Conservation (phyloP, 2,113 vertebrate species). For the Eonycteris spelaea region DNA sequence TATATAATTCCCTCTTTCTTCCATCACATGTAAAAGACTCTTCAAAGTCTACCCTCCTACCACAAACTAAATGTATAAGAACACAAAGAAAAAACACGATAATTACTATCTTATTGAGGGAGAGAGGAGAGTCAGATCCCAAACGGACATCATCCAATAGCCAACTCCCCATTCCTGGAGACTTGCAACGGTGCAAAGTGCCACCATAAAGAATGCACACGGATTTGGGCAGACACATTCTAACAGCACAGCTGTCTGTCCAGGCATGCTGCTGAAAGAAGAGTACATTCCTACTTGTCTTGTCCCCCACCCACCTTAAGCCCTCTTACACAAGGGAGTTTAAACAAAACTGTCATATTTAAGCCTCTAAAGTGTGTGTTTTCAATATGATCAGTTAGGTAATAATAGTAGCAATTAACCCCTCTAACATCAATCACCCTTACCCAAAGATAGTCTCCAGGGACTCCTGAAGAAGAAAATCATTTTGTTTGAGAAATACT, state of each 20-base stretch:
- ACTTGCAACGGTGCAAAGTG: neutral
- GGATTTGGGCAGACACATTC: conserved; percentile 13
- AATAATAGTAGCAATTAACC: neutral
- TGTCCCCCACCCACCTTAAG: conserved; percentile 21
- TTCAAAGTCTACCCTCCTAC: neutral
- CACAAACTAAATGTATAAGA: neutral
- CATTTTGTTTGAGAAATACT: neutral
- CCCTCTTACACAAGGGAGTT: neutral
- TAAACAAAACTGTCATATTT: conserved; percentile 52
- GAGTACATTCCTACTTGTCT: neutral
- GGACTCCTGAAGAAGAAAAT: neutral
- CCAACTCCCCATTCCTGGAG: neutral
- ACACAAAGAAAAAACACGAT: neutral
- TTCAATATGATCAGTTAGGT: neutral
- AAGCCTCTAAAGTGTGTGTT: neutral
- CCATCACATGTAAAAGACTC: conserved; percentile 32
- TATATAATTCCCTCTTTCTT: neutral
- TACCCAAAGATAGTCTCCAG: neutral
- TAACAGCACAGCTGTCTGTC: conserved; percentile 68
- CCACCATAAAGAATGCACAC: neutral
- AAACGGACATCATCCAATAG: neutral
- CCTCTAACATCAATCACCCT: neutral
- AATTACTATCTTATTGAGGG: neutral
- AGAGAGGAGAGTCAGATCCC: neutral
- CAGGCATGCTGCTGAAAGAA: conserved; percentile 43